A percentile compares a stretch with the other conserved stretches of the same genome.
Evolutionary conservation across 2,113 vertebrate species (phyloP).

Genomic region (Ondatra zibethicus): DNA sequence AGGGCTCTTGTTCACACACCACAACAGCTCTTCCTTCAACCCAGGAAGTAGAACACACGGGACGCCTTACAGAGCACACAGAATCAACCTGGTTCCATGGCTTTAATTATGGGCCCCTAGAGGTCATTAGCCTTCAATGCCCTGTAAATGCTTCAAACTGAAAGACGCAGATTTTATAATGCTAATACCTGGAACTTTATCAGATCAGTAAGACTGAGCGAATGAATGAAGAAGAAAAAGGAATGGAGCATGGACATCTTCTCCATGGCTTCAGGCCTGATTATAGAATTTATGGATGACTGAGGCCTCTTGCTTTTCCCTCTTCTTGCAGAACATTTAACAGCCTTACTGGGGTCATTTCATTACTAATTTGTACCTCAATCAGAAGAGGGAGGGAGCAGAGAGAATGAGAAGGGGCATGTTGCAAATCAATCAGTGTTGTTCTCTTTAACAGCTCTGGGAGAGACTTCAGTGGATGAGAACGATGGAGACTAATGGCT

Average conservation of each 20-base stretch:
- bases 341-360: conserved; percentile 59
- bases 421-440: conserved; percentile 43
- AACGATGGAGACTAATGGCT: conserved; percentile 35
- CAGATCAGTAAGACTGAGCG: neutral
- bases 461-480: conserved; percentile 26
- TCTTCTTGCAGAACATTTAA: conserved; percentile 54
- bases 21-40: neutral
- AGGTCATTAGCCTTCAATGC: conserved; percentile 26
- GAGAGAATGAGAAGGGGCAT: conserved; percentile 30
- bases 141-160: conserved; percentile 2
- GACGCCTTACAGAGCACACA: neutral
- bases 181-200: neutral
- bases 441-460: neutral
- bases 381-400: conserved; percentile 35
- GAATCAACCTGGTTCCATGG: neutral
- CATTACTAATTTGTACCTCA: conserved; percentile 59
- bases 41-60: neutral
- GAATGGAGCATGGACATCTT: neutral
- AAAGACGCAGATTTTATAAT: conserved; percentile 38
- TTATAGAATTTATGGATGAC: conserved; percentile 40
- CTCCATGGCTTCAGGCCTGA: neutral
- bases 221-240: neutral
- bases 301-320: conserved; percentile 45
- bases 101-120: neutral
- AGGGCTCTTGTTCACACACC: neutral